Evolutionary conservation across 2,888 invertebrate genomes (phyloP).

Genomic region (Timema podura): DNA sequence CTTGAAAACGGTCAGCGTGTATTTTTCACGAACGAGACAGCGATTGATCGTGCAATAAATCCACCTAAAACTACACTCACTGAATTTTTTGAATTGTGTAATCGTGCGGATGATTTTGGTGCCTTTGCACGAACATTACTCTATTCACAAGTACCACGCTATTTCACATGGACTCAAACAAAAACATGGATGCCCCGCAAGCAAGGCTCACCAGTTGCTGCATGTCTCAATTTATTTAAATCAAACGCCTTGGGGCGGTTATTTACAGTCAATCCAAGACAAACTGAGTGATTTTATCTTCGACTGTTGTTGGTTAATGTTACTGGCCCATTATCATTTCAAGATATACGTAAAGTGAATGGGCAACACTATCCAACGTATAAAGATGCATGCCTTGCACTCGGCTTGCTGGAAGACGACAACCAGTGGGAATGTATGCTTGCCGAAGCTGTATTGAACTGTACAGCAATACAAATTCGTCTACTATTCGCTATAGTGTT

Average conservation of each 20-base stretch:
- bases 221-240: neutral
- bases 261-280: conserved; percentile 25
- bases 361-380: conserved; percentile 7
- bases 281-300: conserved; percentile 30
- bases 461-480: conserved; percentile 35
- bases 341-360: no score
- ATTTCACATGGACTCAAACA: conserved; percentile 30
- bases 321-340: no score
- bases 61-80: no score
- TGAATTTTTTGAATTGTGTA: no score
- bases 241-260: neutral
- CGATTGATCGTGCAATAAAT: neutral
- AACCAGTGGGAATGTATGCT: conserved; percentile 16
- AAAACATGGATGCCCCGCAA: neutral
- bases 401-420: conserved; percentile 17
- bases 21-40: conserved; percentile 2
- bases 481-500: conserved; percentile 31
- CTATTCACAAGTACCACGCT: conserved; percentile 10
- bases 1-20: conserved; percentile 18
- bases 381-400: conserved; percentile 18
- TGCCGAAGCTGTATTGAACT: conserved; percentile 1
- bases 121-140: conserved; percentile 17
- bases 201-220: conserved; percentile 1
- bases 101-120: no score
- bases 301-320: no score